A percentile compares a stretch with the other conserved stretches of the same genome.
phyloP scores from a whole-genome alignment of 2,797 vertebrate species.

The Prionace glauca region DNA sequence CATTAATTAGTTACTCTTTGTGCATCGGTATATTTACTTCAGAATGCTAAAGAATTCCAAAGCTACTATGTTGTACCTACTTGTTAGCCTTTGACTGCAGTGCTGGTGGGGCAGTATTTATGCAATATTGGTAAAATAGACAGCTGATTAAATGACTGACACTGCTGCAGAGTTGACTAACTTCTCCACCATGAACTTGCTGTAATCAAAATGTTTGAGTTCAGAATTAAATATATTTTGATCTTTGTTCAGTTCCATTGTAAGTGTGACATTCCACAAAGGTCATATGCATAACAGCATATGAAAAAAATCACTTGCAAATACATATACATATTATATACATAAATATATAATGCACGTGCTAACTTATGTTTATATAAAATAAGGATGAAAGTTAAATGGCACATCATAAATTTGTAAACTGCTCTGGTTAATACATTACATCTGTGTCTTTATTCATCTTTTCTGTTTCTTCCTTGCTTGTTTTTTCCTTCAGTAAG shows the following conservation, averaged over 20 bases:
- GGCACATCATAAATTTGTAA: background rate
- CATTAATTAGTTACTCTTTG: background rate
- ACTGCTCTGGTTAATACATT: background rate
- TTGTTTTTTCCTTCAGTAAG: background rate
- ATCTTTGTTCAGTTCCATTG: background rate
- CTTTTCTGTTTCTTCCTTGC: background rate
- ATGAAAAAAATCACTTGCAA: background rate
- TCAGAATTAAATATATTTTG: background rate
- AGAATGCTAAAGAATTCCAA: background rate
- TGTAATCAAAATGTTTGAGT: background rate
- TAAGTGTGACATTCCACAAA: background rate
- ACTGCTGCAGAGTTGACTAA: background rate
- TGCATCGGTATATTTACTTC: background rate
- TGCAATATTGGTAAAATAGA: background rate
- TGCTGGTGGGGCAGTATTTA: background rate
- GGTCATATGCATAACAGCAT: background rate
- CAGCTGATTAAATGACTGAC: background rate
- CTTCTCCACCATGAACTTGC: background rate
- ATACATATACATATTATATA: background rate
- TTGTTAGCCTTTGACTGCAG: background rate
- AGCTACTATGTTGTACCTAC: background rate
- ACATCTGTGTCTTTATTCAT: background rate
- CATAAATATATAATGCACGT: background rate
- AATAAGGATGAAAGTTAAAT: conserved; percentile 19
- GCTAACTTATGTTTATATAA: background rate